Base-by-base conservation (phyloP, 2,113 vertebrate species). In the Apeltes quadracus region DNA sequence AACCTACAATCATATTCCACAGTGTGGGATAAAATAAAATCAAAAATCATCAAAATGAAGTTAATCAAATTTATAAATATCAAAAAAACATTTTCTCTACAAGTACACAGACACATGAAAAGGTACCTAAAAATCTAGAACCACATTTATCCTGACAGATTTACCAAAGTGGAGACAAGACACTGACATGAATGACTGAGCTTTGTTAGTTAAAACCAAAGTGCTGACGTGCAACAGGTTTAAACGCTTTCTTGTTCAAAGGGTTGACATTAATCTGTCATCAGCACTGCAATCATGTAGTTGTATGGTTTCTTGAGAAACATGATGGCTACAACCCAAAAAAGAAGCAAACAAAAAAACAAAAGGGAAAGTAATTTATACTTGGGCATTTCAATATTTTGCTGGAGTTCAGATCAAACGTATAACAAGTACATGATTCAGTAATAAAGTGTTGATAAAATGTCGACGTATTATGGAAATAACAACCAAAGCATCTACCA, bases 1-100 rank as follows among this genome's bases (percentile, higher is more conserved):
- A 84, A 23, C 22, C 48, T 64, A 57, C 78, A 55, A 66, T 76
- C 72, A 72, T 77, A 75, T 58, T 77, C 69, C 76, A 66, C 64
- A 46, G 29, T 71, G 76, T 46, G 73, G 51, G 69, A 71, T 38
- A 18, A 77, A 48, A 76, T 36, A 10, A 25, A 75, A 59, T 16
- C 9, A 6, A 34, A 32, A 55, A 54, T 64, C 6, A 22, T 50
- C 58, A 13, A 34, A 39, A 64, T 54, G 1, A 57, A 50, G 15
- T 39, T 4, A 48, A 64, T 59, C 43, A 3, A 53, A 66, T 68
- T 57, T 58, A 76, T 64, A 65, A 79, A 73, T 69, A 75, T 41
- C 8, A 65, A 59, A n/a, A 70, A 61, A 62, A 68, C n/a, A 72
- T 41, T 70, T 64, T 54, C 20, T 68, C 76, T 75, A 3, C 13